Conservation (phyloP, 2,888 invertebrate species). For the Antheraea assamensis region DNA sequence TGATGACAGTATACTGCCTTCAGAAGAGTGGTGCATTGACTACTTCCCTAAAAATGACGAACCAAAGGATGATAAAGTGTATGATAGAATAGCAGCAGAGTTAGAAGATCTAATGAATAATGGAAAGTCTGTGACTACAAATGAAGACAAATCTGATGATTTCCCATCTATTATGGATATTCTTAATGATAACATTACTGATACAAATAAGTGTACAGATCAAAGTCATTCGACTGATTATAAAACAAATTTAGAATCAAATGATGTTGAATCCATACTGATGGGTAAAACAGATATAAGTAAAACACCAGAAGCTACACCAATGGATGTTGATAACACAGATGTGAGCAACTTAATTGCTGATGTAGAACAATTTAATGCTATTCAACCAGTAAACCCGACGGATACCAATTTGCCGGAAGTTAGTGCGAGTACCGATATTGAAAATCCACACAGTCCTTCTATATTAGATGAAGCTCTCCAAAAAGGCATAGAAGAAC, state of each 20-base stretch:
- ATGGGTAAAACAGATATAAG: constrained; percentile 56
- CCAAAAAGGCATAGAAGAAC: constrained; percentile 65
- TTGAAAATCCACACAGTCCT: constrained; percentile 65
- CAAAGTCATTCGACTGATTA: constrained; percentile 51
- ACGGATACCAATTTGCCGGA: constrained; percentile 34
- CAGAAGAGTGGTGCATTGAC: constrained; percentile 73
- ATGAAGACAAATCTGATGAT: constrained; percentile 65
- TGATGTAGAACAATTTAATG: constrained; percentile 51
- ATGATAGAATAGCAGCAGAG: constrained; percentile 78
- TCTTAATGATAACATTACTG: constrained; percentile 60
- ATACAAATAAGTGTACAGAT: constrained; percentile 41
- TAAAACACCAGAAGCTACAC: constrained; percentile 40
- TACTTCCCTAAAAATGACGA: constrained; percentile 70
- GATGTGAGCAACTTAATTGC: constrained; percentile 52
- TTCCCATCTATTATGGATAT: constrained; percentile 80
- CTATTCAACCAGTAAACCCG: constrained; percentile 38
- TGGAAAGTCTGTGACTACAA: constrained; percentile 56
- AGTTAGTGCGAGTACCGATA: constrained; percentile 38
- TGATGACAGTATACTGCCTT: constrained; percentile 63
- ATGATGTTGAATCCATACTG: constrained; percentile 76
- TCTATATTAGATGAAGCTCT: constrained; percentile 70
- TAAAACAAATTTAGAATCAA: constrained; percentile 64
- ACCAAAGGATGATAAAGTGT: constrained; percentile 74
- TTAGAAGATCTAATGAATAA: constrained; percentile 76
- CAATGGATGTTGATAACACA: constrained; percentile 61